Evolutionary conservation across 2,888 invertebrate genomes (phyloP).

Genomic region (Gastrophysa polygoni): DNA sequence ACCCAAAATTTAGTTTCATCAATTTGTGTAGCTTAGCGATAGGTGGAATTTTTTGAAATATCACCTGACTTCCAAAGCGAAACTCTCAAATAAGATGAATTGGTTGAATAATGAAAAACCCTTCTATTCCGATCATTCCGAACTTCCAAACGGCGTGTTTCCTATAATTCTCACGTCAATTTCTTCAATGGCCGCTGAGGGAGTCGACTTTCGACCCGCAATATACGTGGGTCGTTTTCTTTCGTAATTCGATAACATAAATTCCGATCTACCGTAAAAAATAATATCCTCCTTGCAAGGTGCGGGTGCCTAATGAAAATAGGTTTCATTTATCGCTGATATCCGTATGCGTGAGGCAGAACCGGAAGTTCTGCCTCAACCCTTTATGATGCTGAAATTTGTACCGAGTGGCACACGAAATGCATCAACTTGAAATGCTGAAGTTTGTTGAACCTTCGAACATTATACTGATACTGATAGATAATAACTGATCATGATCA

Average conservation of each 20-base stretch:
- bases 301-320: neutral
- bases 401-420: too few relatives aligned
- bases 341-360: neutral
- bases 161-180: constrained; percentile 44
- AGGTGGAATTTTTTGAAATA: too few relatives aligned
- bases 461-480: too few relatives aligned
- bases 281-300: constrained; percentile 19
- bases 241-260: constrained; percentile 42
- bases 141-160: constrained; percentile 41
- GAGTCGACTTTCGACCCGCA: constrained; percentile 40
- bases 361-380: neutral
- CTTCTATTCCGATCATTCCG: constrained; percentile 23
- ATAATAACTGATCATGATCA: too few relatives aligned
- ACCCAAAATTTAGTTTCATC: too few relatives aligned
- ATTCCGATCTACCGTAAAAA: constrained; percentile 34
- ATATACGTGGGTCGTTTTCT: constrained; percentile 39
- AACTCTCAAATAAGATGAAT: too few relatives aligned
- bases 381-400: too few relatives aligned
- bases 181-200: constrained; percentile 45
- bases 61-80: too few relatives aligned
- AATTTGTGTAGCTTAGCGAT: too few relatives aligned
- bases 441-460: too few relatives aligned
- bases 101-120: constrained; percentile 8
- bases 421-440: too few relatives aligned
- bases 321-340: neutral